Base-by-base conservation (phyloP, 1,140 invertebrate species). In the Brachionus asplanchnoidis region DNA sequence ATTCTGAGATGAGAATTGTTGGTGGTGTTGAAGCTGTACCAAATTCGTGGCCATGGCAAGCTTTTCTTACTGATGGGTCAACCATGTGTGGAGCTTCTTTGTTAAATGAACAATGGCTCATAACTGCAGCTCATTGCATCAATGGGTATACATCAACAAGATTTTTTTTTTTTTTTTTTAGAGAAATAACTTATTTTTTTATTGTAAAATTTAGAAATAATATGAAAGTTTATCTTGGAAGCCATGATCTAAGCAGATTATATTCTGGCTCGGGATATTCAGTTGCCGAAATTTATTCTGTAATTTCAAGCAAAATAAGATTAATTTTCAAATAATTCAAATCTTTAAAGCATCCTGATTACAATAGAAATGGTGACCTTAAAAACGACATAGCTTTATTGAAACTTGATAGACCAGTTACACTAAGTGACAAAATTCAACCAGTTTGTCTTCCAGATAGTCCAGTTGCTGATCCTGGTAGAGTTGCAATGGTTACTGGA, bases 351-450 rank as follows among this genome's bases (percentile, higher is more conserved):
- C 28, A 82, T 82, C 50, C 50, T 28, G 17, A 14, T 20, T 89
- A 89, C 75, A 85, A 88, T 4, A 1, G 4, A 1, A 36, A 60
- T 20, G 53, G 28, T 4, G 88, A 73, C 0, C 85, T 89, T 28
- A 86, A 90, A 85, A 91, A 93, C 85, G 94, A 94, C 86, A 91
- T 94, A 4, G 92, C 92, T 0, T 87, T 95, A 1, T 36, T 94
- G 0, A 89, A 87, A 46, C 87, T 92, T 0, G 50, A 78, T 1
- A 84, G 86, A 0, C 85, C 86, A 0, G 92, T 94, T 1, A 78
- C 56, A 4, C 94, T 91, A 86, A 91, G 87, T 42, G 87, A 80
- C 85, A 88, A 88, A 60, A 91, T 94, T 20, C 91, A 91, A 0
- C 93, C 93, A 0, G 92, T 91, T 17, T 94, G 93, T 88, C 86